These are phyloP conservation scores for Xenops minutus DNA, from an alignment of 2,797 vertebrate genomes.

Conservation along the genomic window DNA sequence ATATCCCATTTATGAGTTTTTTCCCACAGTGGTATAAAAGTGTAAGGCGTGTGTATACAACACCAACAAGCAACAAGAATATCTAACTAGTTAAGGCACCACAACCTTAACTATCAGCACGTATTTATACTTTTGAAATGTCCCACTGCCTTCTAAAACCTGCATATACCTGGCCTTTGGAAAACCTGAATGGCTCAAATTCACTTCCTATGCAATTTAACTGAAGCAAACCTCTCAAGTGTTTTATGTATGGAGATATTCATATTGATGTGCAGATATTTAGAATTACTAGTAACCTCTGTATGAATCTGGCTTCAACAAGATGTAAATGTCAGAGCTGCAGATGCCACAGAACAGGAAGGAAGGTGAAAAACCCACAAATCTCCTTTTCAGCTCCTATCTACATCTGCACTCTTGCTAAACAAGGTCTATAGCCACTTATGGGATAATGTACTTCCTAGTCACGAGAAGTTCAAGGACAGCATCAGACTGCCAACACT, in stretches of 20 bases:
- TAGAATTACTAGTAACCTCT: background rate
- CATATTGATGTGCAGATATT: background rate
- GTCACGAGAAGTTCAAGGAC: background rate
- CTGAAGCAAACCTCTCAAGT: background rate
- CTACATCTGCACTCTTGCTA: background rate
- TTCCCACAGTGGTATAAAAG: background rate
- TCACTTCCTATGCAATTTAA: background rate
- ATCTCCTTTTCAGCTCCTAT: background rate
- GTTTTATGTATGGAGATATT: background rate
- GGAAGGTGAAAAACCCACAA: background rate
- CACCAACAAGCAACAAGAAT: background rate
- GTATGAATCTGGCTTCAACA: background rate
- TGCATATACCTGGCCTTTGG: background rate
- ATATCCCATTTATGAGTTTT: background rate
- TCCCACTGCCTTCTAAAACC: background rate
- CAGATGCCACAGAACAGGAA: background rate
- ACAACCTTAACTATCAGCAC: background rate
- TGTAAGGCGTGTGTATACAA: background rate
- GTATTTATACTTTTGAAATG: background rate
- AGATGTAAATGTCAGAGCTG: background rate
- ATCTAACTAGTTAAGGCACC: background rate
- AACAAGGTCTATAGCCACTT: background rate
- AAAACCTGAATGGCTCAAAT: background rate
- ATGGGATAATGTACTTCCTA: background rate
- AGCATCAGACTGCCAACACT: background rate